phyloP scores from a whole-genome alignment of 2,113 vertebrate species.

The Macrotus californicus region DNA sequence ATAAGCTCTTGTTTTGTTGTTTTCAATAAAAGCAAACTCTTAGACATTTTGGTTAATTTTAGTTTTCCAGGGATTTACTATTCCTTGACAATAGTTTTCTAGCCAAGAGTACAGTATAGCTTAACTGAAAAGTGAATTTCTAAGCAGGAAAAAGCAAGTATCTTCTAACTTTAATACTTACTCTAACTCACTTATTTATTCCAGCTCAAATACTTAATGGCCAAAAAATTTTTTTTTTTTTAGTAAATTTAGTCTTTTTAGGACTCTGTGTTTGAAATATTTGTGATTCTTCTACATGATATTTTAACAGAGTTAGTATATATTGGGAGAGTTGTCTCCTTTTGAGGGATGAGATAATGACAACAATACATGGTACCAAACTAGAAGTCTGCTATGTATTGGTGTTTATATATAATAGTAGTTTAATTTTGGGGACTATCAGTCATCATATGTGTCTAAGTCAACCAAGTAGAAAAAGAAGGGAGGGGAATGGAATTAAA shows the following conservation, averaged over 20 bases:
- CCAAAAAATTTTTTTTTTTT: not conserved
- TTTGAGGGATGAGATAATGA: not conserved
- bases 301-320: not conserved
- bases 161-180: not conserved
- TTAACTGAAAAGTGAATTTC: conserved; percentile 17
- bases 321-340: not conserved
- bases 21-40: not conserved
- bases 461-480: not conserved
- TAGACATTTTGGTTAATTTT: conserved; percentile 28
- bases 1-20: not conserved
- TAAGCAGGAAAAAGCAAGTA: not conserved
- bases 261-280: not conserved
- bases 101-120: not conserved
- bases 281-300: not conserved
- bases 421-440: not conserved
- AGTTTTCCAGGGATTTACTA: not conserved
- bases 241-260: not conserved
- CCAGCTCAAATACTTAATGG: not conserved
- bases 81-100: not conserved
- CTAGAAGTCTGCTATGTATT: not conserved
- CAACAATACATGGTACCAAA: not conserved
- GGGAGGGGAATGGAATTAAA: not conserved
- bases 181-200: not conserved
- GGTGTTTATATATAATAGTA: not conserved
- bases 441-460: not conserved